Evolutionary conservation across 2,113 vertebrate genomes (phyloP), one percentile per base, ranked within the genome.

Genomic region (Ceyx cyanopectus): DNA sequence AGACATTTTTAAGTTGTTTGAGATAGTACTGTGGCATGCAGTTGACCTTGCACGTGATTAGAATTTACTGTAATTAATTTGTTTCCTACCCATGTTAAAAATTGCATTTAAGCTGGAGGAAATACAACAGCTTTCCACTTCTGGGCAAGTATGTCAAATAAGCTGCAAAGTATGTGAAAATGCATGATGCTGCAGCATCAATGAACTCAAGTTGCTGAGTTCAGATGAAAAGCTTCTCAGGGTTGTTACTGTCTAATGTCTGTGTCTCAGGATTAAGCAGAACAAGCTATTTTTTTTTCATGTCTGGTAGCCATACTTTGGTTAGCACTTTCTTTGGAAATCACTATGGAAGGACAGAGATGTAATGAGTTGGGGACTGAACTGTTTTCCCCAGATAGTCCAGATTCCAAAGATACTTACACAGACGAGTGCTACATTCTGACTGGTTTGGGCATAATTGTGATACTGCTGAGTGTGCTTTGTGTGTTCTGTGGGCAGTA

Each of bases 391-490:
- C 6, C 0, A 4, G 24, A 37, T 37, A 37, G 10, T 37, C 37
- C 37, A 37, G 37, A 37, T 85, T 69, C n/a, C 60, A 65, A 53
- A 65, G 57, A 27, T 21, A 19, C 24, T 63, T 0, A 0, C 37
- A 54, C 48, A 34, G 70, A 74, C n/a, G 13, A 20, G 68, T 1
- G n/a, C 34, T 51, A 26, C 0, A 0, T 12, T n/a, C 69, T n/a
- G 32, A 61, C 27, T 62, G 37, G 65, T 40, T 27, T 20, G 73
- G 78, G 30, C 68, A 82, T 13, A 20, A 37, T 27, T 67, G 77
- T 3, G 11, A 50, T 62, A 41, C 19, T 74, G 81, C 86, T 65
- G 56, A 48, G 32, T 23, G 41, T 32, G 75, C 73, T 66, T 22
- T 30, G 1, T 14, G 37, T 63, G 19, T 73, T 79, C 46, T 30